Evolutionary conservation across 2,888 invertebrate species (phyloP), one percentile per base, ranked within the genome.

Genomic region (Morpho helenor): DNA sequence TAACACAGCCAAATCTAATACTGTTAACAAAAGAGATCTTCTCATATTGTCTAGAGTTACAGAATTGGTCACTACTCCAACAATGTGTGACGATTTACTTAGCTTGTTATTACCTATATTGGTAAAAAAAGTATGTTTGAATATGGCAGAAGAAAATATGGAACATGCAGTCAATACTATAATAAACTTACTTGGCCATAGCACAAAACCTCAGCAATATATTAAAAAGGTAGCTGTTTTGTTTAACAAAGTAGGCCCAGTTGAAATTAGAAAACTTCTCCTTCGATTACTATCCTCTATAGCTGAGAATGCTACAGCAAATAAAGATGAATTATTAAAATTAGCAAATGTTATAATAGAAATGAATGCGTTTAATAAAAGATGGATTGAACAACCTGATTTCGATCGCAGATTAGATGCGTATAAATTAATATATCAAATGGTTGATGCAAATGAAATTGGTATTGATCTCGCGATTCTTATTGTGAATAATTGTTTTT

Each of bases 331-430:
- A 44, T 72, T 94, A 52, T 87, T 89, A 48, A 86, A 91, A 56
- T 88, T 92, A 56, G 89, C 92, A 0, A 78, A 89, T 9, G 73
- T 95, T 9, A 81, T 96, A 3, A 76, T 78, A 6, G 93, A 95
- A 77, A 91, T 98, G 69, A 99, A 99, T 82, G 94, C 98, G 0
- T 98, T 94, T 92, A 96, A 98, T 81, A 92, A 92, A 49, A 93
- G 94, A 64, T 96, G 96, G 94, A 92, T 98, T n/a, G 98, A 98
- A 70, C 98, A 99, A 76, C 98, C 98, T 0, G 97, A 99, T 84
- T 98, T 96, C 71, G 94, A 96, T 62, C 92, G 92, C 68, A 92
- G 99, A 68, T 89, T 98, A 23, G 93, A 95, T 56, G 96, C 96
- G 0, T 96, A 97, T 69, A 94, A 93, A 69, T 84, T 91, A 68